Evolutionary conservation across 2,797 vertebrate genomes (phyloP).

Genomic region (Chelon auratus): DNA sequence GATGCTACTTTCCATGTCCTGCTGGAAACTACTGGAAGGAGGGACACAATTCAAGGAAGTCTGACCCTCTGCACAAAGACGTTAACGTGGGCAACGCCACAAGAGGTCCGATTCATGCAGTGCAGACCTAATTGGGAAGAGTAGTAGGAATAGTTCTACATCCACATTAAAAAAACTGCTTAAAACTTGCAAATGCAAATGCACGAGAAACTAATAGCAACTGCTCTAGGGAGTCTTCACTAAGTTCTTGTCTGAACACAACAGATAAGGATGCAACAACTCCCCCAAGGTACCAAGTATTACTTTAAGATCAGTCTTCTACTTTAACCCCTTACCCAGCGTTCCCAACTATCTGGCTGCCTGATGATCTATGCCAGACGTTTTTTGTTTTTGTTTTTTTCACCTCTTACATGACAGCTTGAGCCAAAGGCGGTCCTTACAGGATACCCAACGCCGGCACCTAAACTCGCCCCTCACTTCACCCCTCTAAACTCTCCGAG

Average conservation of each 20-base stretch:
- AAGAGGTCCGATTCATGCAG: no score
- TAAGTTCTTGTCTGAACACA: no score
- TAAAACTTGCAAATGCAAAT: no score
- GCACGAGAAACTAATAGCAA: no score
- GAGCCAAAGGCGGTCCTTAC: conserved; percentile 37
- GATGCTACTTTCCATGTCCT: neutral
- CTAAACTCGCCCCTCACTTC: conserved; percentile 22
- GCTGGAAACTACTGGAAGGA: neutral
- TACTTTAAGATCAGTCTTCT: no score
- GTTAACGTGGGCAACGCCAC: neutral
- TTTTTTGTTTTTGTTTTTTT: conserved; percentile 17
- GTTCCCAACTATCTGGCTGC: neutral
- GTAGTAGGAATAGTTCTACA: no score
- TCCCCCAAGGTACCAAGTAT: no score
- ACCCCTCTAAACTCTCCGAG: conserved; percentile 38
- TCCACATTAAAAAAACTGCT: no score
- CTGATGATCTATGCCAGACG: neutral
- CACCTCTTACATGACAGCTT: conserved; percentile 44
- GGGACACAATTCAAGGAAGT: neutral
- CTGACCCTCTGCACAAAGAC: neutral
- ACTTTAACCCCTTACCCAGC: neutral
- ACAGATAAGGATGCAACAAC: no score
- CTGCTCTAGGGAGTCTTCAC: no score
- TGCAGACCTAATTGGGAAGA: no score
- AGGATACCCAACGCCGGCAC: conserved; percentile 23